Conservation (phyloP, 2,797 vertebrate genomes). For the Trachops cirrhosus region DNA sequence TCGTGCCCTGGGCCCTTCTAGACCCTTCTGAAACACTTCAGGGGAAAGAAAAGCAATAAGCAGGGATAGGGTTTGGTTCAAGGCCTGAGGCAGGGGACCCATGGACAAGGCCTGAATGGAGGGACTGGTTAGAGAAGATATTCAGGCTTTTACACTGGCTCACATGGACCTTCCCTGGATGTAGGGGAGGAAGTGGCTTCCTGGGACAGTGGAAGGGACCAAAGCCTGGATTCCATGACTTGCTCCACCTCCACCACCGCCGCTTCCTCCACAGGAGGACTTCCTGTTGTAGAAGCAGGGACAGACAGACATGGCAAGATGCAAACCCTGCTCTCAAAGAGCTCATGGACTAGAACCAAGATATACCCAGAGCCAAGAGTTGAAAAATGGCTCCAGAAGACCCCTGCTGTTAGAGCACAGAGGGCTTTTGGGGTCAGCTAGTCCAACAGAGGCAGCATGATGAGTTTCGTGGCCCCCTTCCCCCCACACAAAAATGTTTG, state of each 20-base stretch:
- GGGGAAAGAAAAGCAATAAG: background rate
- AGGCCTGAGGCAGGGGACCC: background rate
- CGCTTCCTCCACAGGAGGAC: background rate
- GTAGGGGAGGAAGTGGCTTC: accelerated
- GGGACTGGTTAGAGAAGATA: background rate
- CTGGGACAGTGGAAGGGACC: accelerated
- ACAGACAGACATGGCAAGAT: background rate
- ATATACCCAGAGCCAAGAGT: background rate
- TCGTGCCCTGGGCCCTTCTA: background rate
- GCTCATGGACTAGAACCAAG: background rate
- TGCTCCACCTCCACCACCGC: too few species aligned
- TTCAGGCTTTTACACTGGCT: background rate
- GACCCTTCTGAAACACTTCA: background rate
- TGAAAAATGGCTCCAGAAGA: accelerated
- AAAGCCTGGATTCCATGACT: background rate
- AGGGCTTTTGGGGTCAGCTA: background rate
- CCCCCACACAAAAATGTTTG: background rate
- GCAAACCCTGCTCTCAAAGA: background rate
- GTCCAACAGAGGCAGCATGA: background rate
- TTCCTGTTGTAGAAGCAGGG: background rate
- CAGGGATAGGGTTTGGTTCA: background rate
- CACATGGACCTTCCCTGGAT: background rate
- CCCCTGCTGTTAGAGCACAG: too few species aligned
- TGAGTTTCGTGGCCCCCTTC: background rate
- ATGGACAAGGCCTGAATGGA: background rate